These are phyloP conservation scores for Paguma larvata DNA, from an alignment of 2,797 vertebrate genomes.

Conservation along the genomic window DNA sequence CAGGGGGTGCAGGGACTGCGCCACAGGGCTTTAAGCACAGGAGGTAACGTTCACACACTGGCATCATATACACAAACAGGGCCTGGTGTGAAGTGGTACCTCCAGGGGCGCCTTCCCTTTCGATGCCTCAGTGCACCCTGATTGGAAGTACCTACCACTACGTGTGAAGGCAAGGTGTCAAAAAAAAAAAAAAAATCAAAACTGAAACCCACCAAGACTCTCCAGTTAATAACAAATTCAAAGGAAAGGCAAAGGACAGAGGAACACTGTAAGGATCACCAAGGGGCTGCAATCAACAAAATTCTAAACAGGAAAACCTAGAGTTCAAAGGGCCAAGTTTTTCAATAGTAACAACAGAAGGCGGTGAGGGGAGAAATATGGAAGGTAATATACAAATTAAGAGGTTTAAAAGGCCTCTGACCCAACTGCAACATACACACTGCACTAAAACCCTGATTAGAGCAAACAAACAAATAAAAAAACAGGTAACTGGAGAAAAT, in stretches of 20 bases:
- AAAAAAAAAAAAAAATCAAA: background rate
- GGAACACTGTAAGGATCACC: background rate
- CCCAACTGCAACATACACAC: background rate
- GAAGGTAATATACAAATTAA: background rate
- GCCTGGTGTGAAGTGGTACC: rapidly evolving
- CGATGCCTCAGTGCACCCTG: rapidly evolving
- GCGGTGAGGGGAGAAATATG: background rate
- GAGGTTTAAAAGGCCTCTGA: background rate
- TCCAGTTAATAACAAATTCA: background rate
- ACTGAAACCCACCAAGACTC: background rate
- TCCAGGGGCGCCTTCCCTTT: too few relatives aligned
- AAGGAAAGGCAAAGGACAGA: background rate
- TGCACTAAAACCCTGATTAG: background rate
- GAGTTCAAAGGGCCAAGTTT: background rate
- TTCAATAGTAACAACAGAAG: background rate
- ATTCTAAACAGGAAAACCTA: background rate
- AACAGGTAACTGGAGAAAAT: background rate
- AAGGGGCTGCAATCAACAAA: background rate
- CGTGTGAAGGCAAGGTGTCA: background rate
- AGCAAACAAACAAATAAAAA: background rate
- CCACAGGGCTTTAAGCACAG: background rate
- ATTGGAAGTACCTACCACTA: background rate
- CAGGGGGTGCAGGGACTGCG: background rate
- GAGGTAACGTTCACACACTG: background rate
- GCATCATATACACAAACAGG: background rate